Percentiles rank a stretch among this genome's conserved stretches.
phyloP scores from a whole-genome alignment of 1,140 invertebrate genomes.

The Latrodectus geometricus region DNA sequence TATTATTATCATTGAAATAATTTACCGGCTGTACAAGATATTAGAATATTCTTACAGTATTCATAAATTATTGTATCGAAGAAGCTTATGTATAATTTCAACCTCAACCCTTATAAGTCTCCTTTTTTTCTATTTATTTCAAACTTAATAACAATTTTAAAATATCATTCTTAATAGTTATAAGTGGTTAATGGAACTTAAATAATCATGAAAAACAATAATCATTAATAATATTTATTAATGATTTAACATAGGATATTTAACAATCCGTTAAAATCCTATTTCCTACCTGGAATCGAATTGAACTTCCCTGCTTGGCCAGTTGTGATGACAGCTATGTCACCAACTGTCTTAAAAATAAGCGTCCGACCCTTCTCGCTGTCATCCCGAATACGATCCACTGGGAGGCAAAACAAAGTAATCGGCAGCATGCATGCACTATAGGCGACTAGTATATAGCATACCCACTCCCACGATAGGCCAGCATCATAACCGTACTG shows the following conservation, averaged over 20 bases:
- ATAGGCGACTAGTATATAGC: slow-evolving; percentile 52
- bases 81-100: too few species aligned
- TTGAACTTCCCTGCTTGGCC: slow-evolving; percentile 50
- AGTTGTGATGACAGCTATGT: slow-evolving; percentile 44
- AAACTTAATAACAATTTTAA: too few species aligned
- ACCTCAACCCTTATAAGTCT: too few species aligned
- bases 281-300: slow-evolving; percentile 34
- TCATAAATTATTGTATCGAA: too few species aligned
- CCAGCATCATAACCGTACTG: slow-evolving; percentile 63
- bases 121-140: too few species aligned
- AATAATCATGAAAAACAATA: too few species aligned
- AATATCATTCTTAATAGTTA: too few species aligned
- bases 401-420: slow-evolving; percentile 63
- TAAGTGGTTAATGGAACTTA: too few species aligned
- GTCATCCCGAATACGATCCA: slow-evolving; percentile 58
- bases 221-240: too few species aligned
- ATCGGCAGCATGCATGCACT: slow-evolving; percentile 63
- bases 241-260: background rate
- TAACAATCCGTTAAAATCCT: background rate
- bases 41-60: too few species aligned
- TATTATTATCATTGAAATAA: too few species aligned
- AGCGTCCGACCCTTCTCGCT: slow-evolving; percentile 9
- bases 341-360: slow-evolving; percentile 48
- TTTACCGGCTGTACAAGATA: too few species aligned
- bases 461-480: slow-evolving; percentile 59